Conservation (phyloP, 2,113 vertebrate species). For the Phaethon lepturus region DNA sequence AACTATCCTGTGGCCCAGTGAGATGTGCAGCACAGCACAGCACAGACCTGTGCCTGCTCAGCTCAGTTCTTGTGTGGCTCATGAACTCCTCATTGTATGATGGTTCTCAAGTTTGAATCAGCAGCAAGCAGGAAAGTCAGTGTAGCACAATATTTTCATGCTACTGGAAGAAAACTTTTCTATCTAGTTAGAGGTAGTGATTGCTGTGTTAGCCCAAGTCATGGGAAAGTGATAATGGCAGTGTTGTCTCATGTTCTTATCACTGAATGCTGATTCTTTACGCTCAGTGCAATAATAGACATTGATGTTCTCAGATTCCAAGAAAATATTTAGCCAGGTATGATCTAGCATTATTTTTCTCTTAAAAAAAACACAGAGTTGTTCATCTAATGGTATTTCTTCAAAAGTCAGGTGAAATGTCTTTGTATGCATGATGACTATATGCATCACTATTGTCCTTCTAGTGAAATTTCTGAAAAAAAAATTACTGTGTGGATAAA, state of each 20-base stretch:
- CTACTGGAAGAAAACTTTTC: not conserved
- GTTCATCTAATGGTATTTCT: not conserved
- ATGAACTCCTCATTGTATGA: not conserved
- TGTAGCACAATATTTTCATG: not conserved
- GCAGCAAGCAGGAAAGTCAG: not conserved
- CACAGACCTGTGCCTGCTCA: not conserved
- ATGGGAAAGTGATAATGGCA: not conserved
- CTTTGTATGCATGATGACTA: not conserved
- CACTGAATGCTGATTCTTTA: not conserved
- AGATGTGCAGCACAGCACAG: no score
- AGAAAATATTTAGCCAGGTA: not conserved
- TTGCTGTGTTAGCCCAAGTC: not conserved
- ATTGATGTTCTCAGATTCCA: not conserved
- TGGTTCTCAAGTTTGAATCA: not conserved
- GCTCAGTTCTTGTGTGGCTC: not conserved
- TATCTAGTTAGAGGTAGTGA: not conserved
- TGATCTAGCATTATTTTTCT: not conserved
- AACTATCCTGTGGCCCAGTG: not conserved
- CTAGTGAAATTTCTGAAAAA: not conserved
- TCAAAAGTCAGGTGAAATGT: not conserved
- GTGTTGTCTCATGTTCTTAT: not conserved
- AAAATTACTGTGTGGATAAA: not conserved
- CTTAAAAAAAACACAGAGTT: not conserved
- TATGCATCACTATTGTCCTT: not conserved
- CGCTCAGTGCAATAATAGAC: not conserved